Base-by-base conservation (phyloP, 2,113 vertebrate species). In the Vanacampus margaritifer region DNA sequence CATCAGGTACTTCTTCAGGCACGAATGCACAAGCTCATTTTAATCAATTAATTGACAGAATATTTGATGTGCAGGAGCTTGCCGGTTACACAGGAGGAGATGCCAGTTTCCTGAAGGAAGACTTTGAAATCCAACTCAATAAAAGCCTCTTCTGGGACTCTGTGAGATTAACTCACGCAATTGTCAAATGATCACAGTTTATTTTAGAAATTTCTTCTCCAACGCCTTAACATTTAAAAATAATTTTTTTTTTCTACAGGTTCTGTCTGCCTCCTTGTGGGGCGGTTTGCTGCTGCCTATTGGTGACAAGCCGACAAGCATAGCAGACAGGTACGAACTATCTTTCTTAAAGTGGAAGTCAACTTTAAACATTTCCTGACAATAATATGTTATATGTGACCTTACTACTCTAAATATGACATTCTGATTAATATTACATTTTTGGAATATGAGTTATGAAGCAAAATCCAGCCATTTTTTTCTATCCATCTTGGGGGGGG, bases 61-160 rank as follows among this genome's bases (percentile, higher is more conserved):
- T 1, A 0, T 39, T 45, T 13, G 57, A 6, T 65, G 54, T 78
- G 1, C 79, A 99, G 97, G 97, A 99, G 65, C 72, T 99, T 75
- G 95, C 97, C 1, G 97, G 97, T 64, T 99, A 95, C 81, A 93
- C 93, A 0, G 97, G 97, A 1, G 97, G 97, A 59, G 96, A 99
- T 0, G 95, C 95, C 84, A 94, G 89, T 72, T 98, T 97, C 86
- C 77, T 99, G 1, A 99, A 98, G 48, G 97, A 99, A 64, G 96
- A 98, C 51, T 95, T 99, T 81, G 97, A 99, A 78, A 89, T 98
- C 35, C 97, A 99, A 81, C 56, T 98, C 65, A 99, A 98, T 70
- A 95, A 89, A 64, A 87, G 89, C 0, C 92, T 98, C 5, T 0
- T 93, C 48, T 92, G 94, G 85, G 95, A 98, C 73, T 95, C 94